These are phyloP conservation scores for Lamellibrachia luymesi DNA, from an alignment of 1,140 invertebrate genomes.

Conservation along the genomic window DNA sequence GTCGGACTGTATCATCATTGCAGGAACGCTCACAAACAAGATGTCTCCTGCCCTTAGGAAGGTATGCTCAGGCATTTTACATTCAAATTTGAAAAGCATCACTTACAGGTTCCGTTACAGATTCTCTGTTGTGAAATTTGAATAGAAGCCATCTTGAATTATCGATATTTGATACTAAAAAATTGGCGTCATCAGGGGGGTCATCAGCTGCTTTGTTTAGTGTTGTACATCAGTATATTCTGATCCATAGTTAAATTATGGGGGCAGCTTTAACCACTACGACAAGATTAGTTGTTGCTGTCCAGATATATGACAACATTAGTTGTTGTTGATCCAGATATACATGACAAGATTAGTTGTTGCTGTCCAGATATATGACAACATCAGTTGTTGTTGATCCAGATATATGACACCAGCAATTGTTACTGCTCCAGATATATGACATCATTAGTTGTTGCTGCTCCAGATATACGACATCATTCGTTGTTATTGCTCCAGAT, in stretches of 20 bases:
- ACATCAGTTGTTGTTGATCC: neutral
- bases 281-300: neutral
- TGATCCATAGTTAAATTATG: no score
- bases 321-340: neutral
- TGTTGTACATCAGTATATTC: no score
- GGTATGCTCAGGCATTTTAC: conserved; percentile 55
- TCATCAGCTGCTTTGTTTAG: no score
- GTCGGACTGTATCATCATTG: conserved; percentile 95
- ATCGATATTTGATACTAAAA: no score
- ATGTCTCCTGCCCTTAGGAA: conserved; percentile 96
- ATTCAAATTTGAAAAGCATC: no score
- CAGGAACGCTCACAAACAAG: conserved; percentile 97
- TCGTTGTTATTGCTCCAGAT: neutral
- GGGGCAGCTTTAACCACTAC: neutral
- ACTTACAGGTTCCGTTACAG: no score
- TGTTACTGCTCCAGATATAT: neutral
- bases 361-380: neutral
- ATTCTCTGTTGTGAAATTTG: no score
- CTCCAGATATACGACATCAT: neutral
- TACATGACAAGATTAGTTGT: neutral
- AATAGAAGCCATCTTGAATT: no score
- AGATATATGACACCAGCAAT: neutral
- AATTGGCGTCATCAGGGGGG: no score
- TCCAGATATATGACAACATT: neutral
- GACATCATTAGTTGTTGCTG: neutral